Evolutionary conservation across 1,140 invertebrate genomes (phyloP).

Genomic region (Chymomyza costata): DNA sequence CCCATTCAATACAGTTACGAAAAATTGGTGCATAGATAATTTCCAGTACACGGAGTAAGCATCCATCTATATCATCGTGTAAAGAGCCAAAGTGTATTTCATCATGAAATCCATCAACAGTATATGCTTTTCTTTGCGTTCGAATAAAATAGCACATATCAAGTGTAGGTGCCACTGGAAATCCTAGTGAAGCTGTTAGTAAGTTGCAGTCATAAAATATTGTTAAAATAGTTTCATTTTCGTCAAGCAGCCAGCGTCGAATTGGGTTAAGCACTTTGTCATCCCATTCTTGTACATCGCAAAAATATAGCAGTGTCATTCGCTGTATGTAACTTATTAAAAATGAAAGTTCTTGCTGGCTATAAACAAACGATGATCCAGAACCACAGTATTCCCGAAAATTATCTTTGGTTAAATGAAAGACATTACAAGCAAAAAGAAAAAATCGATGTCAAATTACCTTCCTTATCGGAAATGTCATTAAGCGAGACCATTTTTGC

Average conservation of each 20-base stretch:
- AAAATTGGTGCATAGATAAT: constrained; percentile 82
- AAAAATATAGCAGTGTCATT: constrained; percentile 80
- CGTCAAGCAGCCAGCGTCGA: constrained; percentile 78
- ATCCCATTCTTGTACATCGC: constrained; percentile 80
- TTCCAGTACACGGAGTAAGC: constrained; percentile 79
- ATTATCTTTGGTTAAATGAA: no score
- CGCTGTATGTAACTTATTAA: no score
- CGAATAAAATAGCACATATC: constrained; percentile 83
- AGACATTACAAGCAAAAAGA: no score
- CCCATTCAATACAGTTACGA: constrained; percentile 79
- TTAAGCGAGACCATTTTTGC: no score
- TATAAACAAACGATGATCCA: no score
- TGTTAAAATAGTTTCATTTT: constrained; percentile 76
- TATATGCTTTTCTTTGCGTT: constrained; percentile 77
- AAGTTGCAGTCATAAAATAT: constrained; percentile 79
- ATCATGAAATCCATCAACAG: constrained; percentile 80
- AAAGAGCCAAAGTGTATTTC: constrained; percentile 81
- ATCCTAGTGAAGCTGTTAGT: constrained; percentile 76
- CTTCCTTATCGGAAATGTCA: no score
- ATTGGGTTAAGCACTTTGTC: constrained; percentile 76
- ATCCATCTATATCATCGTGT: constrained; percentile 80
- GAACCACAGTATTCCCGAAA: no score
- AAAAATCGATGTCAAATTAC: no score
- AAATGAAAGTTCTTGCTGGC: no score
- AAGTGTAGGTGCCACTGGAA: constrained; percentile 77